phyloP scores from a whole-genome alignment of 2,797 vertebrate species.

The Eremophila alpestris region DNA sequence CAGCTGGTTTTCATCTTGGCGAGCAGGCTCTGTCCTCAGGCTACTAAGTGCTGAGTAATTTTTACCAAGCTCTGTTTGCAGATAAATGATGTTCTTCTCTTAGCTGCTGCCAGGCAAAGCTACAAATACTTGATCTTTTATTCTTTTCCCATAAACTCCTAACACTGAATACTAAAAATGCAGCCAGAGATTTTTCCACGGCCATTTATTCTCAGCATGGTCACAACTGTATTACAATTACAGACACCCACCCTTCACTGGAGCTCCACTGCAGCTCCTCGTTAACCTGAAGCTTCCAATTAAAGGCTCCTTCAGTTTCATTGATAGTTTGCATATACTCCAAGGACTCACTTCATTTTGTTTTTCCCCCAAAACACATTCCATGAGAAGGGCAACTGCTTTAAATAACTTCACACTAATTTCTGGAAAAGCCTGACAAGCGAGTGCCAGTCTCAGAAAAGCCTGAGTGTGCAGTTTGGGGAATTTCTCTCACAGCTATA shows the following conservation, averaged over 20 bases:
- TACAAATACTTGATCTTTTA: slow-evolving; percentile 61
- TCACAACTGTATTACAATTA: slow-evolving; percentile 32
- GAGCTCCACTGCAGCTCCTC: slow-evolving; percentile 30
- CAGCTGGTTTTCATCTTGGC: slow-evolving; percentile 67
- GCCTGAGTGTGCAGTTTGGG: background rate
- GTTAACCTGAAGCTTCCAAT: slow-evolving; percentile 56
- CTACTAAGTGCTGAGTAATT: slow-evolving; percentile 66
- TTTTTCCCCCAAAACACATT: background rate
- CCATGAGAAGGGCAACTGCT: slow-evolving; percentile 23
- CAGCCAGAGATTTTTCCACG: slow-evolving; percentile 65
- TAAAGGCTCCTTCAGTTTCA: slow-evolving; percentile 55
- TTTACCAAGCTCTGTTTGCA: slow-evolving; percentile 58
- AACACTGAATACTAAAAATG: slow-evolving; percentile 54
- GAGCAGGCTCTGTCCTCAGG: slow-evolving; percentile 61
- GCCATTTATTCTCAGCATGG: slow-evolving; percentile 52
- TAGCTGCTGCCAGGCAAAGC: slow-evolving; percentile 62
- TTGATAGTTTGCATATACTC: slow-evolving; percentile 30
- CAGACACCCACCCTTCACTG: slow-evolving; percentile 3
- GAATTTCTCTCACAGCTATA: slow-evolving; percentile 10
- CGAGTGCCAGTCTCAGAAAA: background rate
- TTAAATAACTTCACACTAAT: slow-evolving; percentile 52
- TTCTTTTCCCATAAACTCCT: slow-evolving; percentile 64
- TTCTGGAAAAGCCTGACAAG: slow-evolving; percentile 2
- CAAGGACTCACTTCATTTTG: background rate
- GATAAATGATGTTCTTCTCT: slow-evolving; percentile 62